These are phyloP conservation scores for Archips xylosteana DNA, from an alignment of 2,888 invertebrate genomes.

Conservation along the genomic window DNA sequence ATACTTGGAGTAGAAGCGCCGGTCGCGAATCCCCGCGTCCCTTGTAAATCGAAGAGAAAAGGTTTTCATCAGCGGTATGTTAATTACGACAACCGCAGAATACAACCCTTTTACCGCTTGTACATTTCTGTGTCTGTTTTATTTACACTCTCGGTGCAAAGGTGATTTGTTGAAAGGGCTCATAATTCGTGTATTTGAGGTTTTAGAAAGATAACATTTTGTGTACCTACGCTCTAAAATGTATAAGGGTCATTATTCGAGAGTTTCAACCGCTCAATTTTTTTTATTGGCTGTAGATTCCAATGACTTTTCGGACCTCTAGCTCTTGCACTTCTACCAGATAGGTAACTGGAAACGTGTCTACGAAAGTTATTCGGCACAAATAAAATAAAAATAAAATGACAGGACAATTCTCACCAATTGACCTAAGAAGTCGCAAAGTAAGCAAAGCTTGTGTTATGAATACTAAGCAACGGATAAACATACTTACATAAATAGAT, in stretches of 20 bases:
- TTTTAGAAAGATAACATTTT: conserved; percentile 8
- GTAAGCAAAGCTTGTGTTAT: no score
- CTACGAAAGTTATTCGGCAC: no score
- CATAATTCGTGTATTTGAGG: conserved; percentile 33
- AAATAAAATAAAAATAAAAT: no score
- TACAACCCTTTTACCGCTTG: conserved; percentile 66
- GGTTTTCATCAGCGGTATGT: conserved; percentile 64
- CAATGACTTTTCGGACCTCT: no score
- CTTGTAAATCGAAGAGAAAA: conserved; percentile 66
- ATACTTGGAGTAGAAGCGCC: conserved; percentile 42
- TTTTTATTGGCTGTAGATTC: no score
- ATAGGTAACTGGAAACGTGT: no score
- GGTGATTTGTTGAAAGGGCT: conserved; percentile 53
- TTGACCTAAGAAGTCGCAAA: no score
- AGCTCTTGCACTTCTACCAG: no score
- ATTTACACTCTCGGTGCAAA: conserved; percentile 53
- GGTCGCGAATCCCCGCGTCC: conserved; percentile 55
- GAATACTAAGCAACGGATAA: no score
- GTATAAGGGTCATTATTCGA: background rate
- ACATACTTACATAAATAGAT: no score
- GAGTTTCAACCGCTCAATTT: no score
- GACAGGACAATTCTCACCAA: no score
- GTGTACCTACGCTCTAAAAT: background rate
- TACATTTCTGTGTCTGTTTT: conserved; percentile 57
- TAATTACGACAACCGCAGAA: conserved; percentile 66